Evolutionary conservation across 2,113 vertebrate species (phyloP).

Genomic region (Tretioscincus oriximinensis): DNA sequence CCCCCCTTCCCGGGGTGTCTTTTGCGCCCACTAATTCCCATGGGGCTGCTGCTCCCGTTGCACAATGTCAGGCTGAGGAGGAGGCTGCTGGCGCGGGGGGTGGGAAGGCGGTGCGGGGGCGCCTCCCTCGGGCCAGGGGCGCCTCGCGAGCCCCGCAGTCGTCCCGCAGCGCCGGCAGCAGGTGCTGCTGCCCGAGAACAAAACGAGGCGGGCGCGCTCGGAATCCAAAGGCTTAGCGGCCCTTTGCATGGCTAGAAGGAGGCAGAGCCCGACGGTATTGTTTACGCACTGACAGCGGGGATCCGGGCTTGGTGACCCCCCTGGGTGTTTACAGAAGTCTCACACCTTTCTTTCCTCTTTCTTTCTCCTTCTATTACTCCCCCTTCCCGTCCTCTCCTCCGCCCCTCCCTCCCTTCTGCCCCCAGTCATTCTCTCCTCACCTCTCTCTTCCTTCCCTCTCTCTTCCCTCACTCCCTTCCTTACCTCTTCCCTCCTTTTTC

Average conservation of each 20-base stretch:
- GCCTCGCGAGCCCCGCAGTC: not conserved
- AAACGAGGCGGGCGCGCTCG: not conserved
- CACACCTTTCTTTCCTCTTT: not conserved
- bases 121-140: not conserved
- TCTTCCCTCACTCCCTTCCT: not conserved
- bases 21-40: not conserved
- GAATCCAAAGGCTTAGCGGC: constrained; percentile 2
- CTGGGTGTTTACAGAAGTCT: not conserved
- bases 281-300: not conserved
- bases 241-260: constrained; percentile 6
- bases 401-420: not conserved
- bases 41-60: not conserved
- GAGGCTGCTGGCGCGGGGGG: not conserved
- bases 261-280: not conserved
- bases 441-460: not conserved
- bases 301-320: not conserved
- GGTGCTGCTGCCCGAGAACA: not conserved
- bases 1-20: not conserved
- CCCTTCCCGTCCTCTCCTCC: not conserved
- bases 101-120: not conserved
- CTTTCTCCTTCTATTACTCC: not conserved
- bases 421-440: not conserved
- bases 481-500: not conserved
- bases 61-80: constrained; percentile 1
- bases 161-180: not conserved